These are phyloP conservation scores for Eilema caniola DNA, from an alignment of 2,888 invertebrate species.

Conservation along the genomic window DNA sequence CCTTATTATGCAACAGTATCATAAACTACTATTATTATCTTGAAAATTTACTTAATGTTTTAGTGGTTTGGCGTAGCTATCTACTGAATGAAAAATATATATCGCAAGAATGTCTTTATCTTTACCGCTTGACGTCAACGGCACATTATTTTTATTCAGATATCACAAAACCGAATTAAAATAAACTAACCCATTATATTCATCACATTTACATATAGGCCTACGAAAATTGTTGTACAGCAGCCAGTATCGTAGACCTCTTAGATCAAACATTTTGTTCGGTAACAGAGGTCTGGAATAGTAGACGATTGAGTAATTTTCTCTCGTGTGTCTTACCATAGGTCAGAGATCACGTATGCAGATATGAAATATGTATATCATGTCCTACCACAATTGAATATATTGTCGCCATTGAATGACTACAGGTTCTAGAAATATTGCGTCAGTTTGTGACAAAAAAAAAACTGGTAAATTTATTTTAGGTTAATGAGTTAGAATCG, in stretches of 20 bases:
- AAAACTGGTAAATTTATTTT: neutral
- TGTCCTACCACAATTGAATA: slow-evolving; percentile 70
- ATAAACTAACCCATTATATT: neutral
- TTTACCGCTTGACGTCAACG: neutral
- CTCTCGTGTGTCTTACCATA: slow-evolving; percentile 19
- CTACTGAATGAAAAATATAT: neutral
- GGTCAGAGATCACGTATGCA: slow-evolving; percentile 40
- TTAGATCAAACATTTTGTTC: neutral
- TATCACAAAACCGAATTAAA: slow-evolving; percentile 5
- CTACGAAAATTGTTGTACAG: neutral
- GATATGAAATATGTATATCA: slow-evolving; percentile 29
- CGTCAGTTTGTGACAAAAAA: slow-evolving; percentile 25
- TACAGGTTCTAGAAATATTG: slow-evolving; percentile 21
- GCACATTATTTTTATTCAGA: slow-evolving; percentile 10
- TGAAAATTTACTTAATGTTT: neutral
- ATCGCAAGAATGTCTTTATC: neutral
- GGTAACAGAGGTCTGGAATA: neutral
- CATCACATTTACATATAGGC: neutral
- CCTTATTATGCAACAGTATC: no score
- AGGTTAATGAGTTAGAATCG: neutral
- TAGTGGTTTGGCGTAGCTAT: neutral
- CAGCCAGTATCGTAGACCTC: neutral
- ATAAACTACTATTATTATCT: neutral
- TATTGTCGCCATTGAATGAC: slow-evolving; percentile 42
- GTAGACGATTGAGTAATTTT: slow-evolving; percentile 18